Percentiles rank a stretch among this genome's conserved stretches.
Evolutionary conservation across 2,113 vertebrate species (phyloP).

Genomic region (Paradisaea rubra): DNA sequence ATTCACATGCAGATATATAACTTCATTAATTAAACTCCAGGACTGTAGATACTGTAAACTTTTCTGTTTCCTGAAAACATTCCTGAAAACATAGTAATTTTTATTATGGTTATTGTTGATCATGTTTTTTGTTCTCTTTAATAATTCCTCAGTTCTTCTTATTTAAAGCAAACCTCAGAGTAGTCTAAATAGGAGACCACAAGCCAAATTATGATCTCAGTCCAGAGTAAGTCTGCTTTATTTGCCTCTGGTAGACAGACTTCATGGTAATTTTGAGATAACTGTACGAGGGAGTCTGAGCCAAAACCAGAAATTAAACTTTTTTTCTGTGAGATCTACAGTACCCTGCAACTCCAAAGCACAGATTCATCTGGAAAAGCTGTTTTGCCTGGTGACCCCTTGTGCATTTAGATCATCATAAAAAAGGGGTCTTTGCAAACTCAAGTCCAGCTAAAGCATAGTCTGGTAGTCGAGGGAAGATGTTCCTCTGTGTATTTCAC

Average conservation of each 20-base stretch:
- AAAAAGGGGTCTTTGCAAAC: not conserved
- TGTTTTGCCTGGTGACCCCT: not conserved
- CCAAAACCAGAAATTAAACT: not conserved
- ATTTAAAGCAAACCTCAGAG: not conserved
- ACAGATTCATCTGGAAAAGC: not conserved
- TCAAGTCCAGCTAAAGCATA: not conserved
- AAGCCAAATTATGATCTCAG: not conserved
- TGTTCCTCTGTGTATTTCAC: not conserved
- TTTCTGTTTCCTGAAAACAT: not conserved
- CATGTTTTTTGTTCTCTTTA: not conserved
- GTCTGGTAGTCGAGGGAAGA: not conserved
- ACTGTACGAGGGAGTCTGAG: not conserved
- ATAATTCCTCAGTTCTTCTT: not conserved
- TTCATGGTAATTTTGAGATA: not conserved
- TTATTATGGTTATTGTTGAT: not conserved
- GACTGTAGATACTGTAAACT: not conserved
- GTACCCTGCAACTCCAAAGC: not conserved
- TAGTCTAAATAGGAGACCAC: not conserved
- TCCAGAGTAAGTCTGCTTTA: not conserved
- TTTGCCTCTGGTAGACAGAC: not conserved
- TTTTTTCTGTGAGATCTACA: not conserved
- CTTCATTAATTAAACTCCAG: not conserved
- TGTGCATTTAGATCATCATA: not conserved
- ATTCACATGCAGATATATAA: not conserved
- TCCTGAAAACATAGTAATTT: not conserved